These are phyloP conservation scores for Quadroppia sp. DNA, from an alignment of 2,888 invertebrate genomes.

Conservation along the genomic window DNA sequence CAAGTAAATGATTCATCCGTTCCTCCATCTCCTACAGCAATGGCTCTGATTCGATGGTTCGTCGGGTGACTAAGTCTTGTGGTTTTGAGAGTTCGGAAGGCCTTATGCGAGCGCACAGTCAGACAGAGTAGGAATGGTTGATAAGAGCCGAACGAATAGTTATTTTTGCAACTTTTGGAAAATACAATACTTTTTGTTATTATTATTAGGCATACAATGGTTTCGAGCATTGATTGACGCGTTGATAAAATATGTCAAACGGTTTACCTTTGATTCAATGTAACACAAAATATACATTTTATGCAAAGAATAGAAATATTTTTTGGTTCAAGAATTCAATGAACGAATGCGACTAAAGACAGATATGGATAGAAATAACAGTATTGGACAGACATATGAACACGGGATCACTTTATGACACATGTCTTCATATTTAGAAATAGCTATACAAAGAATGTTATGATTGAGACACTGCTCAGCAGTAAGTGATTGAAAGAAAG, in stretches of 20 bases:
- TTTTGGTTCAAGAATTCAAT: constrained; percentile 22
- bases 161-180: constrained; percentile 2
- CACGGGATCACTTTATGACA: neutral
- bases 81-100: constrained; percentile 7
- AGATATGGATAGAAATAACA: neutral
- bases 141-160: neutral
- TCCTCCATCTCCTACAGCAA: neutral
- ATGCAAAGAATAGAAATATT: constrained; percentile 3
- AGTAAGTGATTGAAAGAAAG: constrained; percentile 19
- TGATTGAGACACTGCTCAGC: neutral
- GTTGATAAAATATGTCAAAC: constrained; percentile 30
- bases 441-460: neutral
- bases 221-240: constrained; percentile 12
- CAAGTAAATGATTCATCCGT: neutral
- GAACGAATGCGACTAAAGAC: neutral
- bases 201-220: neutral
- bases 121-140: neutral
- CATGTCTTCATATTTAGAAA: constrained; percentile 7
- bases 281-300: constrained; percentile 1
- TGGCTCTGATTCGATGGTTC: constrained; percentile 17
- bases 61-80: constrained; percentile 31
- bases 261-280: constrained; percentile 6
- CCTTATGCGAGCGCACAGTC: neutral
- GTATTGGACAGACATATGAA: no score
- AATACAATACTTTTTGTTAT: neutral